Conservation (phyloP, 2,113 vertebrate species). For the Colius striatus region DNA sequence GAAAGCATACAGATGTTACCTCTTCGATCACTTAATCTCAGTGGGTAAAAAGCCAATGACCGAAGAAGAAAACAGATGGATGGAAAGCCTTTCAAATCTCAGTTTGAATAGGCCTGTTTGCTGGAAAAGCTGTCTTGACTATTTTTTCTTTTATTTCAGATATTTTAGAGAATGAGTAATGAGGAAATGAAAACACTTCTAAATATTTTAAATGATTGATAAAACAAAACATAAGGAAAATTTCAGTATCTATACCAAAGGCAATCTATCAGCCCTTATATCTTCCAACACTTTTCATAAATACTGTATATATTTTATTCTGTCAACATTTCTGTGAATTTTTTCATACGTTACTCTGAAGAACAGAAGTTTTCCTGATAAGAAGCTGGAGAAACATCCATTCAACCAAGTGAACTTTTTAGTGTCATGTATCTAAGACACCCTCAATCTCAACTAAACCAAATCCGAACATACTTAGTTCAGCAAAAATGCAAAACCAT, state of each 20-base stretch:
- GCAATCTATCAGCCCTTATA: background rate
- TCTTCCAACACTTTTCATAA: background rate
- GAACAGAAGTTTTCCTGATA: background rate
- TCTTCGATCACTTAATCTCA: conserved; percentile 43
- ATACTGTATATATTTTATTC: background rate
- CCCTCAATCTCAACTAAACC: background rate
- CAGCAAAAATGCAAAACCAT: background rate
- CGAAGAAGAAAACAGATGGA: conserved; percentile 50
- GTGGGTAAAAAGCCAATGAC: conserved; percentile 11
- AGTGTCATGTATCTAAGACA: background rate
- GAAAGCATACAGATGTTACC: conserved; percentile 36
- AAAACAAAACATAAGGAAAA: background rate
- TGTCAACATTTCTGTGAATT: background rate
- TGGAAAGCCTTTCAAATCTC: conserved; percentile 14
- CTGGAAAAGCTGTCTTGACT: conserved; percentile 1
- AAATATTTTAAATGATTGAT: background rate
- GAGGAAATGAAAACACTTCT: background rate
- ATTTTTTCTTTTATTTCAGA: background rate
- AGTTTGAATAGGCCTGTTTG: conserved; percentile 2
- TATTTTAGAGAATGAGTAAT: background rate
- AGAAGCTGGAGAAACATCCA: background rate
- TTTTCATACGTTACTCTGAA: background rate
- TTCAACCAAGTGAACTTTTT: background rate
- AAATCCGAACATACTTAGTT: background rate
- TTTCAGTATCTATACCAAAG: background rate